A percentile compares a stretch with the other conserved stretches of the same genome.
These are phyloP conservation scores for Turnix velox DNA, from an alignment of 2,113 vertebrate species.

Conservation along the genomic window DNA sequence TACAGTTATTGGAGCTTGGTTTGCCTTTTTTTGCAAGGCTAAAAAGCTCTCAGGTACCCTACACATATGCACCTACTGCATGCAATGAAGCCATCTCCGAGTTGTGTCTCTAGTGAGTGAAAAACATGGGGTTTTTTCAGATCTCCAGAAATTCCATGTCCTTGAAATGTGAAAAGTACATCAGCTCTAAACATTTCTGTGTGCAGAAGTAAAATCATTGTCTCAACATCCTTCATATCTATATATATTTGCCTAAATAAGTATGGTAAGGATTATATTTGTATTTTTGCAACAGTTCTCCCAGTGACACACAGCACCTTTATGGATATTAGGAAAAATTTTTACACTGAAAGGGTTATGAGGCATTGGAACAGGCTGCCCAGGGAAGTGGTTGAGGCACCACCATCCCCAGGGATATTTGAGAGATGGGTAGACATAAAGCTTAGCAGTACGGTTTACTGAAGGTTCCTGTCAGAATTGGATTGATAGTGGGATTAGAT, in stretches of 20 bases:
- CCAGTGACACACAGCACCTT: background rate
- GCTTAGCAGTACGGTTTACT: no score
- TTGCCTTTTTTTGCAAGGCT: background rate
- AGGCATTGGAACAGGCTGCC: no score
- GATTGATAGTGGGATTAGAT: no score
- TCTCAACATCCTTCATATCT: background rate
- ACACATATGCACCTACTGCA: accelerated
- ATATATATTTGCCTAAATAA: background rate
- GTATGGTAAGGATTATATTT: background rate
- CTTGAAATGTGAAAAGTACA: background rate
- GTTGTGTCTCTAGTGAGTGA: accelerated
- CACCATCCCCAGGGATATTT: no score
- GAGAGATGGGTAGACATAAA: no score
- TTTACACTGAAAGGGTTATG: no score
- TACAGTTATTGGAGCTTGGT: background rate
- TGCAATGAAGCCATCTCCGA: background rate
- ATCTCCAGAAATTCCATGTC: background rate
- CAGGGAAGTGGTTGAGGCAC: no score
- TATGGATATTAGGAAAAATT: background rate
- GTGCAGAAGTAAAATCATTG: background rate
- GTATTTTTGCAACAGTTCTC: background rate
- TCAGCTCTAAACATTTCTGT: background rate
- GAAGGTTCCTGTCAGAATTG: no score
- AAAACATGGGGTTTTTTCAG: background rate
- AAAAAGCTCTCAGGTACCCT: background rate